phyloP scores from a whole-genome alignment of 2,113 vertebrate species.

The Corydoras maculifer region DNA sequence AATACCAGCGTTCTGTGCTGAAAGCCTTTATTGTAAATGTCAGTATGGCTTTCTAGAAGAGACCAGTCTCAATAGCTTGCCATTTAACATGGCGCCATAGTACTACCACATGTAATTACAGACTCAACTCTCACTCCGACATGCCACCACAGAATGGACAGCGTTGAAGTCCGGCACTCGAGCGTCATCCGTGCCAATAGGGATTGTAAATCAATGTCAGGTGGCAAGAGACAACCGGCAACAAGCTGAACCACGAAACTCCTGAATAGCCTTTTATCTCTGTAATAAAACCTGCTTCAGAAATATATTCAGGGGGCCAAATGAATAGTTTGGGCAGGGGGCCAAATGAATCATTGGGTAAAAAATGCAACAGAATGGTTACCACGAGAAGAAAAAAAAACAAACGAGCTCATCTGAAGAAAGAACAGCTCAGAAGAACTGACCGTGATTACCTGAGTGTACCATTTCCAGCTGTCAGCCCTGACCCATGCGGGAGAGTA shows the following conservation, averaged over 20 bases:
- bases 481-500: neutral
- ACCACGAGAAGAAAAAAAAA: neutral
- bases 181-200: too few species aligned
- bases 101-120: conserved; percentile 36
- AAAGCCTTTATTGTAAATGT: conserved; percentile 4
- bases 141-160: conserved; percentile 34
- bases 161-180: too few species aligned
- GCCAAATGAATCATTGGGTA: conserved; percentile 35
- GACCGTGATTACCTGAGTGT: too few species aligned
- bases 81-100: conserved; percentile 37
- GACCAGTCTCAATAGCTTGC: conserved; percentile 17
- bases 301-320: conserved; percentile 22
- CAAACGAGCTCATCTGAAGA: too few species aligned
- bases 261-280: conserved; percentile 9
- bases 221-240: conserved; percentile 4
- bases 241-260: neutral
- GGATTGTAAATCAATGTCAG: conserved; percentile 23
- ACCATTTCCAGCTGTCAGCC: too few species aligned
- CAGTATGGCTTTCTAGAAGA: neutral
- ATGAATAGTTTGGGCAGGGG: conserved; percentile 30
- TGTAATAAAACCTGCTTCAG: conserved; percentile 17
- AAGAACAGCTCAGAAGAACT: too few species aligned
- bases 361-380: conserved; percentile 18
- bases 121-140: conserved; percentile 19
- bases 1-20: neutral